Percentiles rank a stretch among this genome's conserved stretches.
Conservation (phyloP, 2,113 vertebrate genomes). For the Callocephalon fimbriatum region DNA sequence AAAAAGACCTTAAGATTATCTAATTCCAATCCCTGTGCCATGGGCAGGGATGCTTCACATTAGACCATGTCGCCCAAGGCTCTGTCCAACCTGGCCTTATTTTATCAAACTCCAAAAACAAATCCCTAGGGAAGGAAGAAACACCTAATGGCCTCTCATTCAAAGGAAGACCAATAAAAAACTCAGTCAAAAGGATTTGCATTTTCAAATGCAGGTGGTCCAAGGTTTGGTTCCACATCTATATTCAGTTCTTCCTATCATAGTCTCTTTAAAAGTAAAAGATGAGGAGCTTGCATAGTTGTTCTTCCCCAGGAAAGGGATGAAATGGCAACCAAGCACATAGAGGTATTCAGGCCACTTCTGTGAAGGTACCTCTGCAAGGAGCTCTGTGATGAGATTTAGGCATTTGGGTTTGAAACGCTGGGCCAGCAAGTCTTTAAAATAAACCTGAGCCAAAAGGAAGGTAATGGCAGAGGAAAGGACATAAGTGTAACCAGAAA, state of each 20-base stretch:
- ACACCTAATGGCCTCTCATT: background rate
- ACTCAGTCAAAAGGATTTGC: background rate
- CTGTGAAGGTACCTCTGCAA: background rate
- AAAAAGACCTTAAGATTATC: background rate
- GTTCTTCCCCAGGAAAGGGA: background rate
- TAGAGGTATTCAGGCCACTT: background rate
- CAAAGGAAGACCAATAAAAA: background rate
- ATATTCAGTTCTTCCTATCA: background rate
- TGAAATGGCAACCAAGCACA: fast-evolving
- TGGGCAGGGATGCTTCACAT: background rate
- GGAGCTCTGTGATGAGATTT: background rate
- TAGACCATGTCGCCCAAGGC: background rate
- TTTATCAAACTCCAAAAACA: background rate
- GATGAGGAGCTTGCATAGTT: background rate
- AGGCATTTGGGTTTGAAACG: background rate
- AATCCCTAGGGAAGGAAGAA: background rate
- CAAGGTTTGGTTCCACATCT: background rate
- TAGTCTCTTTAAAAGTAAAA: background rate
- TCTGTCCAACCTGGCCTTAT: background rate
- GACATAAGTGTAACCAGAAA: background rate
- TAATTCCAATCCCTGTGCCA: background rate
- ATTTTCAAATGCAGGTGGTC: background rate
- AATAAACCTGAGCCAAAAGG: background rate
- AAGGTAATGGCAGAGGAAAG: background rate
- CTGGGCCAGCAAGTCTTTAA: background rate